phyloP scores from a whole-genome alignment of 2,888 invertebrate species.

The Leucania comma region DNA sequence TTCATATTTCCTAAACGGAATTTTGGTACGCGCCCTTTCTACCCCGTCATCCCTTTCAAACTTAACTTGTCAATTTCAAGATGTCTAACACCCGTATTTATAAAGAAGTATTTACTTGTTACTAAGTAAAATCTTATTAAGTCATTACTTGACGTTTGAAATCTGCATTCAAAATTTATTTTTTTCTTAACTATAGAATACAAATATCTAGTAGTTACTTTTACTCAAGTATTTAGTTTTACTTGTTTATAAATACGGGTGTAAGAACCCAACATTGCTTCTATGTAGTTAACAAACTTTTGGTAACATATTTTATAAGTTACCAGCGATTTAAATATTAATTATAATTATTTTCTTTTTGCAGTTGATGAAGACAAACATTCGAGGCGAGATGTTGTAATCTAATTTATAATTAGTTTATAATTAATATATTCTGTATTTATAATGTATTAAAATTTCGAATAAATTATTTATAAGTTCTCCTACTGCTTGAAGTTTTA shows the following conservation, averaged over 20 bases:
- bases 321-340: background rate
- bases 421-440: background rate
- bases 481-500: background rate
- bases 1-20: background rate
- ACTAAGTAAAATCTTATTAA: too few species aligned
- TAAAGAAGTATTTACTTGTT: too few species aligned
- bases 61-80: background rate
- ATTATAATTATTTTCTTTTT: constrained; percentile 52
- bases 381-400: constrained; percentile 79
- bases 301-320: background rate
- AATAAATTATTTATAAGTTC: constrained; percentile 38
- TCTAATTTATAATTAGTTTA: constrained; percentile 35
- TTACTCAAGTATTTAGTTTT: too few species aligned
- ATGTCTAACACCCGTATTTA: too few species aligned
- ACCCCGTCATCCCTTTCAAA: background rate
- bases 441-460: constrained; percentile 16
- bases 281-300: background rate
- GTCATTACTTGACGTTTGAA: too few species aligned
- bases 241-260: too few species aligned
- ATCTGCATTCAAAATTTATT: too few species aligned
- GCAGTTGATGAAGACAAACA: constrained; percentile 86
- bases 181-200: too few species aligned
- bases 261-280: too few species aligned
- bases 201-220: too few species aligned
- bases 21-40: too few species aligned